Evolutionary conservation across 2,888 invertebrate genomes (phyloP).

Genomic region (Sarcophaga rosellei): DNA sequence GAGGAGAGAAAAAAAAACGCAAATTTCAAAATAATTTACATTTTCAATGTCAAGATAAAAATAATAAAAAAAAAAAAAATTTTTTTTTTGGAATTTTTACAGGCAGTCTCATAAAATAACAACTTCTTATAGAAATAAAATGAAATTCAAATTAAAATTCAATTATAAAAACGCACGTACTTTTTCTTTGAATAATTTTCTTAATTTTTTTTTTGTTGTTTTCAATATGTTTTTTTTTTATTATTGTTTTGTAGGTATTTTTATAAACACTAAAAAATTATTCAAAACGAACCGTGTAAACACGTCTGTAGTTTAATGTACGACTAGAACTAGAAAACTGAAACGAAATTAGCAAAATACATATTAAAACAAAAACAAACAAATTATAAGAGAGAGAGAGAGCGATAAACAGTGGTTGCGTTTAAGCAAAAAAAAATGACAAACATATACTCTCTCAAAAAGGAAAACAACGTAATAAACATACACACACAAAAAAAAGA

Average conservation of each 20-base stretch:
- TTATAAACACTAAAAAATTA: slow-evolving; percentile 21
- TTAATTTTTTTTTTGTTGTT: neutral
- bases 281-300: neutral
- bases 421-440: neutral
- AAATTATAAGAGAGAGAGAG: slow-evolving; percentile 70
- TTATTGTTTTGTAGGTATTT: slow-evolving; percentile 11
- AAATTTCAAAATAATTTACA: slow-evolving; percentile 54
- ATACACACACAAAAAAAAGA: neutral
- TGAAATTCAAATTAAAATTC: slow-evolving; percentile 33
- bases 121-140: neutral
- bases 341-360: slow-evolving; percentile 76
- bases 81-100: neutral
- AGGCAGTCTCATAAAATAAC: neutral
- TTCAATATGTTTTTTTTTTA: neutral
- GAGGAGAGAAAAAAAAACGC: slow-evolving; percentile 32
- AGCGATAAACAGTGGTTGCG: slow-evolving; percentile 1
- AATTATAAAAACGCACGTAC: slow-evolving; percentile 10
- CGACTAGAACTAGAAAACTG: slow-evolving; percentile 79
- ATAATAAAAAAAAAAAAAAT: slow-evolving; percentile 2
- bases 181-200: neutral
- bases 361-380: slow-evolving; percentile 31
- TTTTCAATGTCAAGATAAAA: slow-evolving; percentile 61
- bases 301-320: slow-evolving; percentile 61
- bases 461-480: neutral
- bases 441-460: neutral